Base-by-base conservation (phyloP, 1,140 invertebrate species). In the Melanaphis sacchari region DNA sequence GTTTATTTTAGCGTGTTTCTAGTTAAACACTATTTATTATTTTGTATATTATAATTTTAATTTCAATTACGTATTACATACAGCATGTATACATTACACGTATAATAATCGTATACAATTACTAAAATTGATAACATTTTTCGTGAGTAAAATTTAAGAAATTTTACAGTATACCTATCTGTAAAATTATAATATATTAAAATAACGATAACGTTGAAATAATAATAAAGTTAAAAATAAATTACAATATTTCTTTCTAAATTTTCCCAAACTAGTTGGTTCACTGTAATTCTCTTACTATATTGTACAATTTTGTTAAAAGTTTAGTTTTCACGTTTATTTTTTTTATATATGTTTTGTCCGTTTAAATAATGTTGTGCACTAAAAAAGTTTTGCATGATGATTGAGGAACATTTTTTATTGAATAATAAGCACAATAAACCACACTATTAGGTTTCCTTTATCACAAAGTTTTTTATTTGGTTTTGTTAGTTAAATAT, bases 401-500 rank as follows among this genome's bases (percentile, higher is more conserved):
- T 87, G 18, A 43, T 21, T 43, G 6, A 46, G 36, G 26, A 46
- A 26, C 85, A 36, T 46, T 87, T 36, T 87, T 46, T 18, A 46
- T 87, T 43, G 22, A 87, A 46, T 49, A 49, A 49, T 87, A 49
- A 87, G 31, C 36, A 11, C 21, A 54, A 40, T 26, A 89, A 54
- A 89, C 31, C 24, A 54, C 46, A 54, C 26, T 89, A 89, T 54
- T 89, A 54, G 36, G 87, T 54, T 52, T 89, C 54, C 49, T 89
- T 54, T 89, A 54, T 89, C 46, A 9, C 36, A 15, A 89, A 52
- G 46, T 38, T 89, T 89, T 38, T 54, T 54, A 24, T 40, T 40
- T 24, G 21, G 22, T n/a, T 66, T n/a, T 36, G 41, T 82, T 91
- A 91, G 49, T 43, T 41, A 91, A 91, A 91, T 82, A 46, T 21